phyloP scores from a whole-genome alignment of 1,140 invertebrate species.

The Drosophila rufa region DNA sequence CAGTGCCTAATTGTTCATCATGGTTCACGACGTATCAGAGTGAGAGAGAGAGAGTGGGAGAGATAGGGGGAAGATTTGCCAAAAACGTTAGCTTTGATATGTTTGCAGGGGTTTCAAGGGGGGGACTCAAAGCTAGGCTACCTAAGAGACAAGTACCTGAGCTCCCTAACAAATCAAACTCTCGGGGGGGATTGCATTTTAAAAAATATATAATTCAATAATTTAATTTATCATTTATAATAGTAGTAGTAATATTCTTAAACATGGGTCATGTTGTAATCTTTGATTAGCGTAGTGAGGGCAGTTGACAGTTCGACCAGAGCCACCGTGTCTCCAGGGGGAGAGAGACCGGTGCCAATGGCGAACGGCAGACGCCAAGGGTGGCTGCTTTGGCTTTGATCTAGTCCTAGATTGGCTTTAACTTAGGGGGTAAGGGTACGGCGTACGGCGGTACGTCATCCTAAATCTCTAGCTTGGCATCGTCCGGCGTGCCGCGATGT shows the following conservation, averaged over 20 bases:
- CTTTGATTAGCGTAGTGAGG: slow-evolving; percentile 38
- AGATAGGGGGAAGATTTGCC: slow-evolving; percentile 83
- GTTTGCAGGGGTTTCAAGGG: slow-evolving; percentile 58
- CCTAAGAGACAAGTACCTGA: slow-evolving; percentile 27
- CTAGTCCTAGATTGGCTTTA: slow-evolving; percentile 66
- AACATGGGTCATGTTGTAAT: slow-evolving; percentile 70
- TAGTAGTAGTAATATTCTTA: slow-evolving; percentile 54
- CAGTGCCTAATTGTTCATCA: slow-evolving; percentile 88
- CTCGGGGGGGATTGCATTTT: slow-evolving; percentile 44
- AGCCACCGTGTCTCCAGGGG: slow-evolving; percentile 29
- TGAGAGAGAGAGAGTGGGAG: slow-evolving; percentile 65
- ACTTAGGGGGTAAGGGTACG: slow-evolving; percentile 57
- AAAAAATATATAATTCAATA: slow-evolving; percentile 73
- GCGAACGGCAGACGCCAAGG: slow-evolving; percentile 40
- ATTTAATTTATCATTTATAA: slow-evolving; percentile 57
- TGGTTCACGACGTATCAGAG: slow-evolving; percentile 45
- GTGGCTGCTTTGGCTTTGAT: slow-evolving; percentile 73
- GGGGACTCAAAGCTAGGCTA: slow-evolving; percentile 31
- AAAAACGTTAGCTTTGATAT: slow-evolving; percentile 84
- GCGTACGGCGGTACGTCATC: slow-evolving; percentile 48
- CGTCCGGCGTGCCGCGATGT: slow-evolving; percentile 93
- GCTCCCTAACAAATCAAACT: slow-evolving; percentile 40
- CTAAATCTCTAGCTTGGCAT: slow-evolving; percentile 85
- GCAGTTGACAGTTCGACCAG: slow-evolving; percentile 46
- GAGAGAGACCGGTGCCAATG: slow-evolving; percentile 14